Evolutionary conservation across 2,113 vertebrate genomes (phyloP).

Genomic region (Telmatochromis sp.): DNA sequence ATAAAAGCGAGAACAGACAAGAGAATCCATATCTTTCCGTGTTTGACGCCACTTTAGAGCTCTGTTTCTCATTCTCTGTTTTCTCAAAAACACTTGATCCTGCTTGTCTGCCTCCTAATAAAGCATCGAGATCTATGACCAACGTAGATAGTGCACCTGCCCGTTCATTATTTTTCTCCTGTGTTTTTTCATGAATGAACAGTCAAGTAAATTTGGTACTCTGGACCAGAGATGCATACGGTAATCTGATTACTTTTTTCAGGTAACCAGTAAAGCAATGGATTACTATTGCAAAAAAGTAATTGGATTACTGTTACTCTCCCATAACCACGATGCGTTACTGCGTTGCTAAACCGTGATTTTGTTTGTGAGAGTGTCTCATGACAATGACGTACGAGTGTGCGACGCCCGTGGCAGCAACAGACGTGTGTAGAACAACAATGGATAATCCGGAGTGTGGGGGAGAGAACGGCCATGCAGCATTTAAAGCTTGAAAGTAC

Average conservation of each 20-base stretch:
- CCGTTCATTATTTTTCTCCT: neutral
- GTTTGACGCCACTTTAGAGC: neutral
- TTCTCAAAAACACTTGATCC: neutral
- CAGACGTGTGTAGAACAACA: neutral
- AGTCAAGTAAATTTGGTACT: neutral
- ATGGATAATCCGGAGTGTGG: neutral
- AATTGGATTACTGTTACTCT: neutral
- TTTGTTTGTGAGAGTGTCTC: neutral
- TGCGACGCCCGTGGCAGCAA: neutral
- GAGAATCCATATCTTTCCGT: neutral
- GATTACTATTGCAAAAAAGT: neutral
- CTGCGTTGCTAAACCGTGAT: neutral
- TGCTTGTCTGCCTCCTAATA: neutral
- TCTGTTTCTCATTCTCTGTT: neutral
- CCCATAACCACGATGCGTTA: neutral
- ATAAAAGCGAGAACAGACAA: neutral
- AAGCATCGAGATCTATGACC: neutral
- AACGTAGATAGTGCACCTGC: neutral
- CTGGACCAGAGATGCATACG: neutral
- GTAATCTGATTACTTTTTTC: neutral
- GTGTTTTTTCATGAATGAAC: neutral
- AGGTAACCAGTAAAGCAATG: neutral
- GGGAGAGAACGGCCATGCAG: neutral
- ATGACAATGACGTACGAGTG: neutral
- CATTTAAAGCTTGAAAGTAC: neutral